Base-by-base conservation (phyloP, 2,113 vertebrate species). In the Chlorodrepanis virens region DNA sequence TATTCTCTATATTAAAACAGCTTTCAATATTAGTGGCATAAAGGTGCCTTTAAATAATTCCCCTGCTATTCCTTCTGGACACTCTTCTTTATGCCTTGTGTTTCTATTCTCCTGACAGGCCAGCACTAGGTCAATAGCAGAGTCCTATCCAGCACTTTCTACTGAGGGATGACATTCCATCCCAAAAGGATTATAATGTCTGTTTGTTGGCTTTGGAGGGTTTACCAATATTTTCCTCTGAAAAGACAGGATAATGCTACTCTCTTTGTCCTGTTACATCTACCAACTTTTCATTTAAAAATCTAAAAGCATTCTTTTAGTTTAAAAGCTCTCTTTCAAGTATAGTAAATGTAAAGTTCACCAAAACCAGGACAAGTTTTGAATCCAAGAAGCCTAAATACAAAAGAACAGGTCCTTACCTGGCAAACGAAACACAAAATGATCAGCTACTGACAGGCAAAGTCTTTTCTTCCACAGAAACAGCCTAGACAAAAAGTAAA, bases 401-500 rank as follows among this genome's bases (percentile, higher is more conserved):
- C 33, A 59, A 88, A 39, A 74, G 28, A 86, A 44, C 3, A 9
- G 5, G 5, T 60, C 89, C 95, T 97, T 97, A 98, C 98, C 98
- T 96, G 98, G 98, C 80, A 98, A 95, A 94, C 97, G 98, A 96
- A 98, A 98, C 87, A 98, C 98, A 97, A 99, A 98, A 96, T 99
- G 96, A 97, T 99, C 99, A 56, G 98, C 99, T 61, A 99, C 99
- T 59, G 99, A 99, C 91, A 99, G 98, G 91, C 99, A 99, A 69
- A 98, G 96, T 83, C 99, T 98, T 64, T 99, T 99, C 95, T 99
- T 99, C 91, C 98, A 98, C 67, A 99, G 97, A 95, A 99, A 99
- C 19, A 99, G 97, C 53, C 96, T 98, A 64, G 99, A 98, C 95
- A 99, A 97, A 96, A 99, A 99, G 97, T 99, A 99, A 94, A 99